Base-by-base conservation (phyloP, 2,113 vertebrate genomes). In the Oceanodroma tethys region DNA sequence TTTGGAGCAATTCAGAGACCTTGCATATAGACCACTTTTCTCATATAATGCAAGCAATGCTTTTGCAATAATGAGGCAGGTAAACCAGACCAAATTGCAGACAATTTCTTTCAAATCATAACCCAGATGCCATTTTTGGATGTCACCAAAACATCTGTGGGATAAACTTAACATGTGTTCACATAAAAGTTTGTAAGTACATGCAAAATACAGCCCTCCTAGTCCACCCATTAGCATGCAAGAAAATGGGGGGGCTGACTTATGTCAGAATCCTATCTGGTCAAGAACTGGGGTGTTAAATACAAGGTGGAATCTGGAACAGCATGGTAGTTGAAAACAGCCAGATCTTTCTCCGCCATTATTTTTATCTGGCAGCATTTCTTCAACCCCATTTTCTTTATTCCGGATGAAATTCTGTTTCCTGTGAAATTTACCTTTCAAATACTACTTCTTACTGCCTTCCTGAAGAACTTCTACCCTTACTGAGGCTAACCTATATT, bases 261-360 rank as follows among this genome's bases (percentile, higher is more conserved):
- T n/a, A 45, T 5, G 3, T 43, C 40, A 56, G 30, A 62, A 27
- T 72, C 60, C 11, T 36, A 26, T 25, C 38, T 36, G 29, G 14
- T 59, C 34, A 84, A 78, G 25, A 74, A 74, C 5, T 3, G 5
- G 11, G 5, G 20, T 47, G 9, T 38, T 65, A 88, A 79, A 79
- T 26, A 72, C 9, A 55, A 36, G 30, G 29, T 16, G 9, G 21
- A 81, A 66, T 45, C 21, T 13, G 38, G 10, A 94, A 65, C 2
- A 47, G 16, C 30, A 8, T 1, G 2, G 34, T 34, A 66, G 27
- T 7, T 73, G 63, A 60, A 88, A 86, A 40, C 0, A 0, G 36
- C 11, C 34, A 78, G 18, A 74, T n/a, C 20, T 82, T 86, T 74
- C 56, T 75, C 62, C 22, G 84, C 21, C 10, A 40, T 4, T 22